Percentiles rank a stretch among this genome's conserved stretches.
Evolutionary conservation across 2,888 invertebrate species (phyloP).

Genomic region (Stenoptilia bipunctidactyla): DNA sequence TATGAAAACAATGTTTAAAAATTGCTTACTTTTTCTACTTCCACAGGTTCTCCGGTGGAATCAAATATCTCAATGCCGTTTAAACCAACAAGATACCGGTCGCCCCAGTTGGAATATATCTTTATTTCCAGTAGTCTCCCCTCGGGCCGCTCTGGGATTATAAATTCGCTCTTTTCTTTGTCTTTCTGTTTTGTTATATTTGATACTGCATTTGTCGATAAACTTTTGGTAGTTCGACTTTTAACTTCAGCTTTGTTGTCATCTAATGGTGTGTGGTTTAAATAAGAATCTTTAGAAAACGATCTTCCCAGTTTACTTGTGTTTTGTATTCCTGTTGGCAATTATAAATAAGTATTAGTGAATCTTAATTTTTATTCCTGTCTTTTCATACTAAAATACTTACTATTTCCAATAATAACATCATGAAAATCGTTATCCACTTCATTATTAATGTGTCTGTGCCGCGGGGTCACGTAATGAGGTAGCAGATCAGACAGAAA

Average conservation of each 20-base stretch:
- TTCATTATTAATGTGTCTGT: constrained; percentile 28
- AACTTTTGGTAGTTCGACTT: constrained; percentile 23
- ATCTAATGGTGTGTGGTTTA: too few species aligned
- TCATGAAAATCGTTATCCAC: constrained; percentile 54
- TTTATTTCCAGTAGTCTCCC: constrained; percentile 77
- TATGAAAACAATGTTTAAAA: too few species aligned
- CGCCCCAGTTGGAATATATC: constrained; percentile 84
- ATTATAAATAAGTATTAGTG: too few species aligned
- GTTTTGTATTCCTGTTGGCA: too few species aligned
- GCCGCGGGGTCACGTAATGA: constrained; percentile 58
- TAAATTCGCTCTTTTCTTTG: constrained; percentile 63
- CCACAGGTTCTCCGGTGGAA: constrained; percentile 68
- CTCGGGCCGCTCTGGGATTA: constrained; percentile 81
- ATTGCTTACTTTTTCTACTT: constrained; percentile 72
- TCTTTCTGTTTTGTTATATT: constrained; percentile 26
- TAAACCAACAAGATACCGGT: constrained; percentile 81
- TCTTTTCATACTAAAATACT: too few species aligned
- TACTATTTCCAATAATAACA: constrained; percentile 44
- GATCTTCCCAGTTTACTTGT: too few species aligned
- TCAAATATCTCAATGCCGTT: constrained; percentile 85
- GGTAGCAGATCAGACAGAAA: constrained; percentile 55
- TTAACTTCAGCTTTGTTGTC: background rate
- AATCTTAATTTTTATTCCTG: too few species aligned
- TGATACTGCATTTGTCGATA: constrained; percentile 30
- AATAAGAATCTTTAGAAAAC: too few species aligned